Evolutionary conservation across 2,888 invertebrate species (phyloP), one percentile per base, ranked within the genome.

Genomic region (Pollenia griseotomentosa): DNA sequence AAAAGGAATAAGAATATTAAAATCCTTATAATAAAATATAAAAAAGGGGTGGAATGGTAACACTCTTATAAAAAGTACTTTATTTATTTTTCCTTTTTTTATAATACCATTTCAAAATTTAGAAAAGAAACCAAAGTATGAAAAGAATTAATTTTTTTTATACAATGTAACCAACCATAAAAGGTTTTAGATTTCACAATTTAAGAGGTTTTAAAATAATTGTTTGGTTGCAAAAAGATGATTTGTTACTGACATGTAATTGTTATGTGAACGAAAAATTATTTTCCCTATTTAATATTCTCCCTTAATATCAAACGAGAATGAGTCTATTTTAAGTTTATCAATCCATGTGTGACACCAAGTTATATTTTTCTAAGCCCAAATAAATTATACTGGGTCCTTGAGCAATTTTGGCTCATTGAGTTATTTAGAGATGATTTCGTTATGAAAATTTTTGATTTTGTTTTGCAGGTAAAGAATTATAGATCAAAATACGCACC

Each of bases 161-260:
- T 71, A 75, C 63, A 73, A 84, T 84, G 81, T 83, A 83, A 74
- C 83, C 86, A 84, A 84, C 51, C 77, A 84, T 84, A 71, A 75
- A 84, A 78, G 84, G 87, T 87, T 87, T 84, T 77, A 84, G 51
- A 84, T 87, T 87, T 84, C 84, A 86, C 65, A 84, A 83, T 57
- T 66, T 63, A 81, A 57, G 71, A 83, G 84, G 84, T 77, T 81
- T 87, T 78, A 44, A 74, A 77, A 87, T 81, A 83, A 87, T 87
- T 87, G 81, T 84, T 83, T 78, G 51, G 59, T 79, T 79, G 33
- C 42, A 33, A 46, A 77, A 73, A 57, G 66, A 79, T 74, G 73
- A 74, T 79, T 79, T 79, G 84, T 65, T 73, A 16, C 44, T 53
- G 83, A 78, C 63, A 77, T 46, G 53, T 61, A 63, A 70, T 70